Base-by-base conservation (phyloP, 1,140 invertebrate genomes). In the Trichonephila inaurata region DNA sequence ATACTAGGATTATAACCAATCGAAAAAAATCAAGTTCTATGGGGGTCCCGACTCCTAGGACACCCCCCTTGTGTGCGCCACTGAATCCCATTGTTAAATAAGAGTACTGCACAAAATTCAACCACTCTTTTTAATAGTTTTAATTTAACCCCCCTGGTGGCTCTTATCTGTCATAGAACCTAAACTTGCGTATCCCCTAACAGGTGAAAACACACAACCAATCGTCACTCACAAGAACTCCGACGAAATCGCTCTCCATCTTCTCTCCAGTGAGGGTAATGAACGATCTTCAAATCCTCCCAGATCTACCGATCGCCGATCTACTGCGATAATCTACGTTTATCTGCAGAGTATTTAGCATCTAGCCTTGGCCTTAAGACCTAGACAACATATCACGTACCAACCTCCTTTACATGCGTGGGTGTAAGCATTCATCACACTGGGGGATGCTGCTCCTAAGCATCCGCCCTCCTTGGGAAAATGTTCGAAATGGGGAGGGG, bases 371-470 rank as follows among this genome's bases (percentile, higher is more conserved):
- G 72, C 72, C 72, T 33, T 77, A 33, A 89, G 64, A 58, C n/a
- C 51, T 12, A 33, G 28, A 64, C 58, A 87, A 61, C 60, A 51
- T 51, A 24, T 40, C 40, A 90, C 14, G 51, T 51, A 10, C 7
- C 51, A 51, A 21, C 89, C 89, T 81, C 89, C 64, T 58, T 60
- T 62, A n/a, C 33, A 61, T 40, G 87, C 87, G 87, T 72, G 87
- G 87, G 87, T 89, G 87, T 60, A n/a, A 33, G 62, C 62, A 89
- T 89, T 24, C 64, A 87, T 77, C 72, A 77, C 72, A 77, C 72
- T 33, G 72, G 28, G 14, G 24, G 18, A 60, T 81, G 28, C 51
- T 81, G 33, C 69, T 90, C 69, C 66, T 12, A 44, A 77, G 89
- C 89, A 90, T 90, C 89, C 72, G n/a, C 51, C 66, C 72, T 90